These are phyloP conservation scores for Lamprologus speciosus DNA, from an alignment of 2,113 vertebrate genomes.

Conservation along the genomic window DNA sequence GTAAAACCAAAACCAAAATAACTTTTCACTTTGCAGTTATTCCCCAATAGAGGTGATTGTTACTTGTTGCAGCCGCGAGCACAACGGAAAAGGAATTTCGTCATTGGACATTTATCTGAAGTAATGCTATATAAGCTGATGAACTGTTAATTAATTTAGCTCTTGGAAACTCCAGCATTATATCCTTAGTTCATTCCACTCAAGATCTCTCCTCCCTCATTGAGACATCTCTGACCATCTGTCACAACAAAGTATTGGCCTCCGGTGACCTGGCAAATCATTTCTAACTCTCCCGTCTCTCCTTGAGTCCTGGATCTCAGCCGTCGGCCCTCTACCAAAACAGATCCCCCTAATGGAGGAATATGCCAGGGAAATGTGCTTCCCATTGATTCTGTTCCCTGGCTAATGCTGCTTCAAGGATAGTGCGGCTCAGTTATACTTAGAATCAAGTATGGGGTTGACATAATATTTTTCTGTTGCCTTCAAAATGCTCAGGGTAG, in stretches of 20 bases:
- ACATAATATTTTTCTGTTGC: constrained; percentile 4
- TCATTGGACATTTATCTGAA: constrained; percentile 3
- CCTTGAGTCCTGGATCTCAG: constrained; percentile 14
- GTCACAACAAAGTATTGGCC: constrained; percentile 21
- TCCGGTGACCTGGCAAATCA: constrained; percentile 39
- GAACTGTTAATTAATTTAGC: constrained; percentile 6
- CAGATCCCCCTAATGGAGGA: constrained; percentile 35
- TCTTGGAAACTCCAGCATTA: not conserved
- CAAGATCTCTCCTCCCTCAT: constrained; percentile 13
- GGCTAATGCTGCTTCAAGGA: constrained; percentile 47
- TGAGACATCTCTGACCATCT: constrained; percentile 51
- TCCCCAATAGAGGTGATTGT: not conserved
- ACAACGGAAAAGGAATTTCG: not conserved
- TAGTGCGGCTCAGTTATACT: constrained; percentile 31
- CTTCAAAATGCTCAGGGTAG: not conserved
- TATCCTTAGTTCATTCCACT: constrained; percentile 6
- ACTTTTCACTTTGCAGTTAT: not conserved
- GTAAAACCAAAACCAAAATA: not conserved
- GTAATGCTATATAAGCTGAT: not conserved
- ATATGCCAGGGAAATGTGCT: constrained; percentile 44
- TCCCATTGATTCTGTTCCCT: constrained; percentile 38
- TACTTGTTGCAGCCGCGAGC: not conserved
- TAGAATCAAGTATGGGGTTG: constrained; percentile 7
- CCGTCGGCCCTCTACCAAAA: constrained; percentile 11
- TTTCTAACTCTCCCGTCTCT: constrained; percentile 26